Percentiles rank a stretch among this genome's conserved stretches.
Evolutionary conservation across 2,113 vertebrate genomes (phyloP).

Genomic region (Xiphophorus maculatus): DNA sequence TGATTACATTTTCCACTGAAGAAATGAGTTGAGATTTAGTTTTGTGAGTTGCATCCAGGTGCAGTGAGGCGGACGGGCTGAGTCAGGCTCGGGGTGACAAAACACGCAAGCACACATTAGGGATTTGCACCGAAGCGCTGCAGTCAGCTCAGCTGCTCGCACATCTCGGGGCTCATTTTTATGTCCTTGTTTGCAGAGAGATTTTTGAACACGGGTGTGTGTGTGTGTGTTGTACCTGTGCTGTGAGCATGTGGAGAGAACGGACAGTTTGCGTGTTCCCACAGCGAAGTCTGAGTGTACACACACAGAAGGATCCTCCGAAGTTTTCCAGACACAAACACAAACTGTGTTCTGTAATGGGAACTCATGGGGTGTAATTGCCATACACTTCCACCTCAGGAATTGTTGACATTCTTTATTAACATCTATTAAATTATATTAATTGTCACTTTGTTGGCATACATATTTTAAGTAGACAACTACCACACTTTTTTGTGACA

Average conservation of each 20-base stretch:
- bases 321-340: not conserved
- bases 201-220: not conserved
- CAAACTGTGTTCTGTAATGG: too few species aligned
- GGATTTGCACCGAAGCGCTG: constrained; percentile 43
- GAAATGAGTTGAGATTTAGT: constrained; percentile 28
- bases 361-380: too few species aligned
- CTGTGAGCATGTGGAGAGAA: constrained; percentile 3
- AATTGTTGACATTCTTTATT: too few species aligned
- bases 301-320: not conserved
- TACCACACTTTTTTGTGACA: not conserved
- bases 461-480: too few species aligned
- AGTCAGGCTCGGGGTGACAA: constrained; percentile 54
- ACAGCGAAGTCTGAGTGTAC: constrained; percentile 19
- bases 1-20: constrained; percentile 48
- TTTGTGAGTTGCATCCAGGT: constrained; percentile 43
- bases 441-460: too few species aligned
- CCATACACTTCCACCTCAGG: too few species aligned
- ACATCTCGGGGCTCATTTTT: constrained; percentile 23
- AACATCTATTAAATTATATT: too few species aligned
- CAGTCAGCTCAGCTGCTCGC: constrained; percentile 45
- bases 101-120: constrained; percentile 23
- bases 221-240: constrained; percentile 7
- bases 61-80: constrained; percentile 38
- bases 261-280: constrained; percentile 19
- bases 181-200: not conserved